Base-by-base conservation (phyloP, 2,797 vertebrate species). In the Antrozous pallidus region DNA sequence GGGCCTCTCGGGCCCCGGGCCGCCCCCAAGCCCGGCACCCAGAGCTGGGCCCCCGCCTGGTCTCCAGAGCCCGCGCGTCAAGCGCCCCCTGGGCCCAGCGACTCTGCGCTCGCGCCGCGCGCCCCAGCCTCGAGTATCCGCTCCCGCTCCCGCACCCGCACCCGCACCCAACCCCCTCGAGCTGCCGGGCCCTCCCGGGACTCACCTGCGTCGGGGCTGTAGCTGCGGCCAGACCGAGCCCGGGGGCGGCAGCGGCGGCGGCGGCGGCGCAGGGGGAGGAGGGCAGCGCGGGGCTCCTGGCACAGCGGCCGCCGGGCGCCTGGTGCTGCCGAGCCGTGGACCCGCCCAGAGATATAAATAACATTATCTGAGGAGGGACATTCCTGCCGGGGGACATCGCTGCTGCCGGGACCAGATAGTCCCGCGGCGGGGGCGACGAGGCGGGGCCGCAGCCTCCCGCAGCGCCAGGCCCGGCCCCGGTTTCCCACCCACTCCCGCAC, bases 301-400 rank as follows among this genome's bases (percentile, higher is more conserved):
- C 95, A 94, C 97, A 97, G 95, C 93, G 85, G 96, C 91, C 92
- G 90, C 96, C 96, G 95, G 97, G 97, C 96, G 96, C 81, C 95
- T 95, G 96, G 97, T 97, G 96, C 95, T 97, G 94, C 96, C 78
- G 97, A 97, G 97, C 95, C 97, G 84, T 96, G 91, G 95, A 96
- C 98, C 97, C 98, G 93, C 96, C 95, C 98, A 93, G 97, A 96
- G 97, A 98, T 98, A 98, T 98, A 98, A 98, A 98, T 98, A 98
- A 98, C 98, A 98, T 98, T 98, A 98, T 98, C 98, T 98, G 97
- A 97, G 98, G 98, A 98, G 98, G 98, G 98, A 97, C 98, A 98
- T 98, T 98, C 98, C 98, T 98, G 97, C 97, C 95, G 96, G 96
- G 97, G 98, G 98, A 97, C 98, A 96, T 97, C 98, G 96, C 97